These are phyloP conservation scores for Labeo calbasu DNA, from an alignment of 2,797 vertebrate species.

Conservation along the genomic window DNA sequence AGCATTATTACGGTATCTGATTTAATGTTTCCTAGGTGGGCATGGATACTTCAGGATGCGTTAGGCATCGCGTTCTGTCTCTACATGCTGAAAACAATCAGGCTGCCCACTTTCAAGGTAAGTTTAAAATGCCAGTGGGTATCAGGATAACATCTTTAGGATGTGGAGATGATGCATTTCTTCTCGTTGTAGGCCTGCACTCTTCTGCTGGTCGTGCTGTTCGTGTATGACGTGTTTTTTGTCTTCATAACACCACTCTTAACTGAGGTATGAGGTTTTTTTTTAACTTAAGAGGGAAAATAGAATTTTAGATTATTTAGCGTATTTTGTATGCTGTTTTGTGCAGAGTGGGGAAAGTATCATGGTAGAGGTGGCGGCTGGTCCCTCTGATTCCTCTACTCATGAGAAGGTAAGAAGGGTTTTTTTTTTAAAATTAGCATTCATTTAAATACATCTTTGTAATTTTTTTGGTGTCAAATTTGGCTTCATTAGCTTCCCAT, in stretches of 20 bases:
- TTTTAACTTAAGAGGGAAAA: neutral
- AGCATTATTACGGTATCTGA: neutral
- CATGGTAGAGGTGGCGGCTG: slow-evolving; percentile 96
- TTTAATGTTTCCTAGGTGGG: slow-evolving; percentile 85
- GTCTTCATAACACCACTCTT: slow-evolving; percentile 94
- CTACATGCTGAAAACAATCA: slow-evolving; percentile 94
- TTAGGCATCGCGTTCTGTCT: slow-evolving; percentile 96
- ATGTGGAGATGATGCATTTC: neutral
- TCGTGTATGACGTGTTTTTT: slow-evolving; percentile 96
- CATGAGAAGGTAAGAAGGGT: slow-evolving; percentile 87
- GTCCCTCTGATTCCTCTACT: slow-evolving; percentile 88
- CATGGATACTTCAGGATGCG: slow-evolving; percentile 93
- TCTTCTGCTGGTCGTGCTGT: slow-evolving; percentile 89
- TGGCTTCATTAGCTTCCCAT: slow-evolving; percentile 86
- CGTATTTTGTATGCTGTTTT: slow-evolving; percentile 9
- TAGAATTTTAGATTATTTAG: neutral
- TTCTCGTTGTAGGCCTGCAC: slow-evolving; percentile 86
- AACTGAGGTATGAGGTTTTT: slow-evolving; percentile 82
- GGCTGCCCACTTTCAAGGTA: slow-evolving; percentile 95
- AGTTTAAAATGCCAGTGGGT: neutral
- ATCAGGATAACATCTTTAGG: neutral
- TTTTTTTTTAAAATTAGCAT: neutral
- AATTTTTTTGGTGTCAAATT: neutral
- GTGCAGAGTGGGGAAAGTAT: slow-evolving; percentile 92
- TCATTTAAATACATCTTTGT: neutral